Base-by-base conservation (phyloP, 2,113 vertebrate genomes). In the Ctenomys sociabilis region DNA sequence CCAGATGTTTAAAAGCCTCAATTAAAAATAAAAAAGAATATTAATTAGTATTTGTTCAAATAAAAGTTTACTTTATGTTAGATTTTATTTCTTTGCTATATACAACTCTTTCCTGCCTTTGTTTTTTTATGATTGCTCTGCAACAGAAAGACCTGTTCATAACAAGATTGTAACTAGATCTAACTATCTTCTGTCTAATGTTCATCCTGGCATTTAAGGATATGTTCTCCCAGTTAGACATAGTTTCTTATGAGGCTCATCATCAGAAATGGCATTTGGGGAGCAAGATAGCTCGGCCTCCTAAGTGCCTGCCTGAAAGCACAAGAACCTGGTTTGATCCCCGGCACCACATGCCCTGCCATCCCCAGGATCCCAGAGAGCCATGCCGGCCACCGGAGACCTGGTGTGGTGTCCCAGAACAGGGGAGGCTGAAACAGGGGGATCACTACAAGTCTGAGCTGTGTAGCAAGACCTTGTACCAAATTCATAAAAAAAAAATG, bases 11-110 rank as follows among this genome's bases (percentile, higher is more conserved):
- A 97, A 98, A 97, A 96, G 63, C 78, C 96, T 97, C 98, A 94
- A 98, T 87, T 98, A 98, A 98, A 99, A 99, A 98, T 98, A 98
- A 99, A 99, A 99, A 97, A 99, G 96, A 98, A 96, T 98, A 98
- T 99, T 99, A 99, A 99, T 99, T 99, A 99, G 96, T 97, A 85
- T 96, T 82, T 97, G 98, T 98, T 95, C 97, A 97, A 97, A 90
- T 97, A 81, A 85, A 97, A 75, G 49, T 6, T 49, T 89, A 12
- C 85, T 96, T 95, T 97, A 57, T n/a, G 86, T 90, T 95, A n/a
- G 16, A 96, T 97, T 97, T 97, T 87, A 32, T 81, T 95, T 83
- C 59, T 59, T 43, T 91, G 54, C 68, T 68, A 16, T 92, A 64
- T 81, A 85, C 73, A 30, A 70, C 35, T 88, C 82, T 80, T 84